Conservation (phyloP, 2,888 invertebrate species). For the Eulithis prunata region DNA sequence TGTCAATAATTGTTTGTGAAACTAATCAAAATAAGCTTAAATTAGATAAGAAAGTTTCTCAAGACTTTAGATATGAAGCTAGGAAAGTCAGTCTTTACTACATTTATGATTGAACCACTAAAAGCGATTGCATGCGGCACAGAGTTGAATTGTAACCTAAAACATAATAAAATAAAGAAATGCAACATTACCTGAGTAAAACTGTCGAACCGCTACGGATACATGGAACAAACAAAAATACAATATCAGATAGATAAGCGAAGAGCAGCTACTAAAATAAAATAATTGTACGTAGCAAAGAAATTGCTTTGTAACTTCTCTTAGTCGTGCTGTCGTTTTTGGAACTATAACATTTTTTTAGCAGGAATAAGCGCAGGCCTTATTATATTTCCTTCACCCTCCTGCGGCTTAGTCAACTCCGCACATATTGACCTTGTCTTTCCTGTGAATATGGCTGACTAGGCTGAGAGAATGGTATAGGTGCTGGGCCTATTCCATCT, state of each 20-base stretch:
- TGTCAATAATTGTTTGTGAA: too few species aligned
- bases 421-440: too few species aligned
- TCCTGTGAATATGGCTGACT: too few species aligned
- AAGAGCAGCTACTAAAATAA: conserved; percentile 13
- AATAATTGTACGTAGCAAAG: background rate
- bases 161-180: conserved; percentile 13
- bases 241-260: conserved; percentile 40
- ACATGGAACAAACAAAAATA: conserved; percentile 80
- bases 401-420: too few species aligned
- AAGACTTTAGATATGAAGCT: too few species aligned
- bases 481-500: too few species aligned
- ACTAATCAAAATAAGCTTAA: too few species aligned
- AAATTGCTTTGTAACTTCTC: background rate
- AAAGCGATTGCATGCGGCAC: background rate
- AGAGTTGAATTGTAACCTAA: background rate
- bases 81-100: too few species aligned
- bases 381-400: background rate
- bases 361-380: too few species aligned
- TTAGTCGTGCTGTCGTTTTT: background rate
- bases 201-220: conserved; percentile 79
- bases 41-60: too few species aligned
- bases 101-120: background rate
- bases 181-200: conserved; percentile 75
- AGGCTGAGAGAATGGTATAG: too few species aligned
- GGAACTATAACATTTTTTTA: too few species aligned